phyloP scores from a whole-genome alignment of 2,113 vertebrate genomes.

The Physeter macrocephalus region DNA sequence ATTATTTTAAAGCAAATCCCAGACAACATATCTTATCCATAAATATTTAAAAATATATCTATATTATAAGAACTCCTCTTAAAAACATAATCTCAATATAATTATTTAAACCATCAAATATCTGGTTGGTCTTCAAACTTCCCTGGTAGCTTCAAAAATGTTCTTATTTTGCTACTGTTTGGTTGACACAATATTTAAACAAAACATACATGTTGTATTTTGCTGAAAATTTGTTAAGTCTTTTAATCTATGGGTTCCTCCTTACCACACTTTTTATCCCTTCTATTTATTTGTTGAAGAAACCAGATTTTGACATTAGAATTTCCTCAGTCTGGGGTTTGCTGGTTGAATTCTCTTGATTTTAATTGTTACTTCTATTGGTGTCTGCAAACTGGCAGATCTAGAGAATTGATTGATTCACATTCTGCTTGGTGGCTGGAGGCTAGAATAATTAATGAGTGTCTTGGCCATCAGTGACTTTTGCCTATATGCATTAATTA shows the following conservation, averaged over 20 bases:
- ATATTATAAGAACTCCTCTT: neutral
- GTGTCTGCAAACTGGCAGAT: neutral
- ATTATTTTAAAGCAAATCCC: slow-evolving; percentile 33
- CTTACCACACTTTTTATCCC: neutral
- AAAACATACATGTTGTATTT: neutral
- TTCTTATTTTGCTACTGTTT: neutral
- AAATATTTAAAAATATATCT: neutral
- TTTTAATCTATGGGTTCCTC: neutral
- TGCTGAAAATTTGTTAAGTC: neutral
- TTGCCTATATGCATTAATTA: neutral
- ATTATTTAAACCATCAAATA: neutral
- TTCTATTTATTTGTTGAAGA: slow-evolving; percentile 20
- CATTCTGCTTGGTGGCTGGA: neutral
- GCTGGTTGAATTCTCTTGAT: neutral
- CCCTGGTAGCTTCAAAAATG: neutral
- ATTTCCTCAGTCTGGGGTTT: slow-evolving; percentile 14
- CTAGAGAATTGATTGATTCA: neutral
- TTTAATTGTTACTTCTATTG: neutral
- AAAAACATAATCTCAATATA: neutral
- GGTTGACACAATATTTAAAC: slow-evolving; percentile 14
- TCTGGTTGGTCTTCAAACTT: neutral
- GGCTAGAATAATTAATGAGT: neutral
- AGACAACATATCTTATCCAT: neutral
- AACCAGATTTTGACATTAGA: slow-evolving; percentile 9
- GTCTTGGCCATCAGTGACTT: neutral